Conservation (phyloP, 2,113 vertebrate species). For the Solenodon paradoxus region DNA sequence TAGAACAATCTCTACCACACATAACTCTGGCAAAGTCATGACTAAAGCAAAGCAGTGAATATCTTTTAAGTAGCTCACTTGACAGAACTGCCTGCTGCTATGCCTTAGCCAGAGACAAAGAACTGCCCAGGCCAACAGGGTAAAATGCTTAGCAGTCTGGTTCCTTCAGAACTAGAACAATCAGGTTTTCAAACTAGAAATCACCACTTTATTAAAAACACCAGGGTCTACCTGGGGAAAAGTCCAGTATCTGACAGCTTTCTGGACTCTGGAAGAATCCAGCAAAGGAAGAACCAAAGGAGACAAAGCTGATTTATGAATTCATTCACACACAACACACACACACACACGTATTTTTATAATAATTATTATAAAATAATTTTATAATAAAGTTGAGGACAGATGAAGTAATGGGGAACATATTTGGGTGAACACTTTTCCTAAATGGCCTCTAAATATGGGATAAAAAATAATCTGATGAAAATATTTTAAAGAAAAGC, state of each 20-base stretch:
- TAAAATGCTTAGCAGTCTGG: conserved; percentile 37
- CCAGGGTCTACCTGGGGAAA: neutral
- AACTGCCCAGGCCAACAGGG: neutral
- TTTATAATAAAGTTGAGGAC: conserved; percentile 19
- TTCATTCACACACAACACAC: too few relatives aligned
- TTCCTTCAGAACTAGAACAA: conserved; percentile 51
- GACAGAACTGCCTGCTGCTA: neutral
- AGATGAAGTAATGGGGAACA: neutral
- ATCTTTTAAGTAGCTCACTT: neutral
- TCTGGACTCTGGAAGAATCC: neutral
- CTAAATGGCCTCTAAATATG: neutral
- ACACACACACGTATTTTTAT: too few relatives aligned
- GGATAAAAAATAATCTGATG: neutral
- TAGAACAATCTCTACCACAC: neutral
- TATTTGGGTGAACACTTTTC: neutral
- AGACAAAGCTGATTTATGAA: neutral
- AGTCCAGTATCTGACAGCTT: conserved; percentile 2
- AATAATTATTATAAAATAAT: too few relatives aligned
- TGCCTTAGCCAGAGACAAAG: neutral
- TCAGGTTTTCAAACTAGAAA: conserved; percentile 36
- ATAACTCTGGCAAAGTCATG: neutral
- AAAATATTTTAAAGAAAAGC: conserved; percentile 48
- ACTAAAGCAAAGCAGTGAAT: neutral
- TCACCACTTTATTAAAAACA: conserved; percentile 16
- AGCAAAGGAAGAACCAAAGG: conserved; percentile 7